These are phyloP conservation scores for Aquatica leii DNA, from an alignment of 2,888 invertebrate species.

Conservation along the genomic window DNA sequence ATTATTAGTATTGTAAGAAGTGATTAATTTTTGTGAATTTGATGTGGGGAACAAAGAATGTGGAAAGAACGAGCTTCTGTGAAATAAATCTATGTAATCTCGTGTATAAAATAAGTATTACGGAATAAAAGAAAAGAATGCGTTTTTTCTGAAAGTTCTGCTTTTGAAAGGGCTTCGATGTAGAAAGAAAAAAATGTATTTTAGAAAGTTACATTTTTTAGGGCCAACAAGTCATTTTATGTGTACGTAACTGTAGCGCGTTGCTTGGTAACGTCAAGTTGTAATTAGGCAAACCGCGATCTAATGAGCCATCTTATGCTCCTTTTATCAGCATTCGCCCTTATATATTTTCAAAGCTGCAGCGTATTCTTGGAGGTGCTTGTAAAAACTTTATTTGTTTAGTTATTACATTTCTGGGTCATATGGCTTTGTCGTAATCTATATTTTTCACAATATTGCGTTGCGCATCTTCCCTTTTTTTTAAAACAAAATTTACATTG, in stretches of 20 bases:
- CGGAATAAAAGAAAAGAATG: not conserved
- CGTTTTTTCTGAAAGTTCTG: not conserved
- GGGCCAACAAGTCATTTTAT: slow-evolving; percentile 2
- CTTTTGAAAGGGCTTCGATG: no score
- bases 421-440: slow-evolving; percentile 16
- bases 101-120: no score
- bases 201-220: slow-evolving; percentile 9
- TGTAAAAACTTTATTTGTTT: slow-evolving; percentile 20
- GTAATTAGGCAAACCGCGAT: slow-evolving; percentile 39
- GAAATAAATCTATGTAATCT: no score
- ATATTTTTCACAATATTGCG: slow-evolving; percentile 13
- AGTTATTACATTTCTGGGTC: slow-evolving; percentile 18
- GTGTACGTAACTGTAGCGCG: slow-evolving; percentile 9
- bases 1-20: no score
- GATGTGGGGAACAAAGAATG: no score
- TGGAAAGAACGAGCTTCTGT: no score
- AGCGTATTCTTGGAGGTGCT: slow-evolving; percentile 6
- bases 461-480: no score
- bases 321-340: slow-evolving; percentile 20
- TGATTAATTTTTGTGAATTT: no score
- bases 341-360: slow-evolving; percentile 31
- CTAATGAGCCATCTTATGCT: slow-evolving; percentile 38
- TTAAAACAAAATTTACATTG: no score
- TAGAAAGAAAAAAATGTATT: no score
- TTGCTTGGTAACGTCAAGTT: slow-evolving; percentile 32